Evolutionary conservation across 2,888 invertebrate species (phyloP).

Genomic region (Synergus laeviventris): DNA sequence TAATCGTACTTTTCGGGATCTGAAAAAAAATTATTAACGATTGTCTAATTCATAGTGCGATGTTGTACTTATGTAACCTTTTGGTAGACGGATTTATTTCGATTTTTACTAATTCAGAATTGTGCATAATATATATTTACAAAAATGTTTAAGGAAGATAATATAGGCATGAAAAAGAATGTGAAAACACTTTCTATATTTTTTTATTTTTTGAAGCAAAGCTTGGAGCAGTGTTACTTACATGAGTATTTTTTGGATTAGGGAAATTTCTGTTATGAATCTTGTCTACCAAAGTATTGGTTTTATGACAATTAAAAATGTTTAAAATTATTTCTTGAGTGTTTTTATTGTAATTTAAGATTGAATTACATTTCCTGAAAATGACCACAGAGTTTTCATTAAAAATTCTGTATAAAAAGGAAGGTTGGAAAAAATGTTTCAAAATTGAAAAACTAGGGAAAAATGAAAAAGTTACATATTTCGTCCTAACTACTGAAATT

Average conservation of each 20-base stretch:
- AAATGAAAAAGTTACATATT: too few relatives aligned
- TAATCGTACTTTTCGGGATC: neutral
- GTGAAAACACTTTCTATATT: too few relatives aligned
- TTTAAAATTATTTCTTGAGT: neutral
- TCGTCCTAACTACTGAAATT: too few relatives aligned
- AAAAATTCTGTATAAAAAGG: too few relatives aligned
- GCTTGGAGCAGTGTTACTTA: neutral
- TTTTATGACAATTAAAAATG: conserved; percentile 29
- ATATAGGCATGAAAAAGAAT: too few relatives aligned
- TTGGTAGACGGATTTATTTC: conserved; percentile 1
- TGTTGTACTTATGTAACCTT: conserved; percentile 31
- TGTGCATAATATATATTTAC: neutral
- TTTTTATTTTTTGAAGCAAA: too few relatives aligned
- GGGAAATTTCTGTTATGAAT: conserved; percentile 5
- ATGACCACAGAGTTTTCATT: too few relatives aligned
- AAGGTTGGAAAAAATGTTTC: too few relatives aligned
- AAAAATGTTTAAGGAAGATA: neutral
- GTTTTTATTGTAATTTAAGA: neutral
- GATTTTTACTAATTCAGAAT: neutral
- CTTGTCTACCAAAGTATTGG: conserved; percentile 2
- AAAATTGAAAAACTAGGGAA: too few relatives aligned
- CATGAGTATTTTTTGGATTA: neutral
- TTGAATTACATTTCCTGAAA: too few relatives aligned
- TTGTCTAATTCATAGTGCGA: conserved; percentile 31
- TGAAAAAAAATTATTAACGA: neutral